A percentile compares a stretch with the other conserved stretches of the same genome.
Conservation (phyloP, 2,797 vertebrate species). For the Pogoniulus pusillus region DNA sequence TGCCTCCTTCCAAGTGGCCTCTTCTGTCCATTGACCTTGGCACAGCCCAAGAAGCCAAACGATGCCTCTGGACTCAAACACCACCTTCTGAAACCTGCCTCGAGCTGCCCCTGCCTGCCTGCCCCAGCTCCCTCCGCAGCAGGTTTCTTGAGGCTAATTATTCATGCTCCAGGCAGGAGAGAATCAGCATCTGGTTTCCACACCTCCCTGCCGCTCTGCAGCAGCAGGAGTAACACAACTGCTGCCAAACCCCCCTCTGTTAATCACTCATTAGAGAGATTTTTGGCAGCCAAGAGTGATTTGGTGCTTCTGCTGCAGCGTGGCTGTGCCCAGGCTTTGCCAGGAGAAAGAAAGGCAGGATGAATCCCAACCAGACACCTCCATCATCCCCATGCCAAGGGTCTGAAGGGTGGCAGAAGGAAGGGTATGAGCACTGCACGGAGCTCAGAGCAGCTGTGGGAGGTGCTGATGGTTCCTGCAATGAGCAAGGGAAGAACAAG, state of each 20-base stretch:
- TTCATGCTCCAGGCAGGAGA: background rate
- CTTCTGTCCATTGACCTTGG: background rate
- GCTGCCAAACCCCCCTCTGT: background rate
- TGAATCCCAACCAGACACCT: background rate
- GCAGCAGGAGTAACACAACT: background rate
- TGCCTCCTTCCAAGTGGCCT: background rate
- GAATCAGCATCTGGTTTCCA: background rate
- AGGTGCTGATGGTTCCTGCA: background rate
- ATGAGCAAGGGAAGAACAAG: accelerated
- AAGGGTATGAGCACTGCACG: background rate
- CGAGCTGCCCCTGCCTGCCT: background rate
- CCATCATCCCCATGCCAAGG: background rate
- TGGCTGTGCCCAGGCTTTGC: background rate
- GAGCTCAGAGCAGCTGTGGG: background rate
- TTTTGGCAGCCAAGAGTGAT: background rate
- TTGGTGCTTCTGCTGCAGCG: background rate
- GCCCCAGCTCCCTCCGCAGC: background rate
- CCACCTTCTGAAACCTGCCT: background rate
- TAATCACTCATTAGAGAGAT: background rate
- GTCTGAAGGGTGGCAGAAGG: accelerated
- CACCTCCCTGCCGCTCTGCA: background rate
- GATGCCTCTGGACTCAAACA: background rate
- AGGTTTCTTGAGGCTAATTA: background rate
- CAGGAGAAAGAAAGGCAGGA: background rate
- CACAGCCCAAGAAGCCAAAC: background rate